Percentiles rank a stretch among this genome's conserved stretches.
These are phyloP conservation scores for Sebastiscus albofasciatus DNA, from an alignment of 2,797 vertebrate genomes.

Conservation along the genomic window DNA sequence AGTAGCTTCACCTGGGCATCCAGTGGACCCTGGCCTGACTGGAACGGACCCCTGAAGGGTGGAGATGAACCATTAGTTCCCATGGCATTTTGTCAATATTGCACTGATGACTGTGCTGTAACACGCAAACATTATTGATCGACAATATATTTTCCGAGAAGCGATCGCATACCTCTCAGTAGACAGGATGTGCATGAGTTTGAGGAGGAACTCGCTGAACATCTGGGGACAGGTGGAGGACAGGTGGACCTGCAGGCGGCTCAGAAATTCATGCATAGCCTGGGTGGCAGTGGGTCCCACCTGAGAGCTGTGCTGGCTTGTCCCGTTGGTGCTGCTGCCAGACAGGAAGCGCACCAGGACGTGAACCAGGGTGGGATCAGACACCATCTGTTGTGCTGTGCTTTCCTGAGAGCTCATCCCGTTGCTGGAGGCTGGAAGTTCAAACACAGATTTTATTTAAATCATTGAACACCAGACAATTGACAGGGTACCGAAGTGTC, in stretches of 20 bases:
- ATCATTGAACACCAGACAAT: not conserved
- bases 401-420: conserved; percentile 91
- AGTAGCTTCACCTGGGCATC: conserved; percentile 98
- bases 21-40: conserved; percentile 95
- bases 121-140: not conserved
- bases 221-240: conserved; percentile 96
- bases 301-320: conserved; percentile 97
- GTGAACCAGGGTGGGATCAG: conserved; percentile 94
- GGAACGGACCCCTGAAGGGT: conserved; percentile 91
- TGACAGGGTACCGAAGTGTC: not conserved
- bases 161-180: conserved; percentile 89
- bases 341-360: conserved; percentile 98
- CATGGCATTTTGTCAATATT: not conserved
- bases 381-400: conserved; percentile 96
- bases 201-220: conserved; percentile 98
- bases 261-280: conserved; percentile 99
- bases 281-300: conserved; percentile 98
- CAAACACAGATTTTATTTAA: not conserved
- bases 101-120: not conserved
- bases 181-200: conserved; percentile 97
- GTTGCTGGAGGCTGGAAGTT: conserved; percentile 80
- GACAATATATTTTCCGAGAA: not conserved
- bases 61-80: not conserved
- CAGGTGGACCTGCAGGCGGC: conserved; percentile 96
- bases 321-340: conserved; percentile 94